phyloP scores from a whole-genome alignment of 2,888 invertebrate genomes.

The Ophioninae sp. region DNA sequence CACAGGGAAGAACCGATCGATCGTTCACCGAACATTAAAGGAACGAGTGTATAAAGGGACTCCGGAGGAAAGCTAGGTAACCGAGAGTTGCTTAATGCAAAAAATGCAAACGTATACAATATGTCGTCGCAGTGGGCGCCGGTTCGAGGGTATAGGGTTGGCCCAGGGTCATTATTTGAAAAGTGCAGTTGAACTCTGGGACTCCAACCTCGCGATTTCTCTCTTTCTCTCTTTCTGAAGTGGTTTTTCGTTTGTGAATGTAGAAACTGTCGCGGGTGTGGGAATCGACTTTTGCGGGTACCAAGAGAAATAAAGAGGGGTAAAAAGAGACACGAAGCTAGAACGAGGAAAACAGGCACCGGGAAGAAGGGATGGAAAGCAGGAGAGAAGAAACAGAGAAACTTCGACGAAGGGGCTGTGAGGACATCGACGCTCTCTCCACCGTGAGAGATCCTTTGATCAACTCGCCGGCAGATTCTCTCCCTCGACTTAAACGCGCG shows the following conservation, averaged over 20 bases:
- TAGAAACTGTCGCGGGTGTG: slow-evolving; percentile 35
- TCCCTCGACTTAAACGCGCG: slow-evolving; percentile 77
- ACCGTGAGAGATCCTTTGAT: slow-evolving; percentile 74
- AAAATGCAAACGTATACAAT: neutral
- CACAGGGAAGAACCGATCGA: neutral
- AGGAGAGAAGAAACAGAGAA: slow-evolving; percentile 45
- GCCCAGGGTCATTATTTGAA: slow-evolving; percentile 71
- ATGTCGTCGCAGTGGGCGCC: slow-evolving; percentile 70
- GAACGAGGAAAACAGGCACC: slow-evolving; percentile 37
- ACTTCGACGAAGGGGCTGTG: slow-evolving; percentile 59
- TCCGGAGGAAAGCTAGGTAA: neutral
- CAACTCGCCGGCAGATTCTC: slow-evolving; percentile 73
- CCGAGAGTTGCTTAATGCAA: neutral
- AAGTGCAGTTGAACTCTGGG: slow-evolving; percentile 73
- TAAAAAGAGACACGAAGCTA: slow-evolving; percentile 9
- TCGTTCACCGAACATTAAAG: neutral
- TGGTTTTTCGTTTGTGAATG: slow-evolving; percentile 45
- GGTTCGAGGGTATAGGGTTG: slow-evolving; percentile 33
- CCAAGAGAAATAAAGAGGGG: neutral
- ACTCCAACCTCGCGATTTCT: slow-evolving; percentile 60
- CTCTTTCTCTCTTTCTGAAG: slow-evolving; percentile 47
- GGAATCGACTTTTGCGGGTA: slow-evolving; percentile 29
- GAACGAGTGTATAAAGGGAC: neutral
- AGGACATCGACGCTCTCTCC: slow-evolving; percentile 55
- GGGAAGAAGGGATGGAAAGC: slow-evolving; percentile 24